A percentile compares a stretch with the other conserved stretches of the same genome.
Evolutionary conservation across 2,113 vertebrate species (phyloP).

Genomic region (Actenoides hombroni): DNA sequence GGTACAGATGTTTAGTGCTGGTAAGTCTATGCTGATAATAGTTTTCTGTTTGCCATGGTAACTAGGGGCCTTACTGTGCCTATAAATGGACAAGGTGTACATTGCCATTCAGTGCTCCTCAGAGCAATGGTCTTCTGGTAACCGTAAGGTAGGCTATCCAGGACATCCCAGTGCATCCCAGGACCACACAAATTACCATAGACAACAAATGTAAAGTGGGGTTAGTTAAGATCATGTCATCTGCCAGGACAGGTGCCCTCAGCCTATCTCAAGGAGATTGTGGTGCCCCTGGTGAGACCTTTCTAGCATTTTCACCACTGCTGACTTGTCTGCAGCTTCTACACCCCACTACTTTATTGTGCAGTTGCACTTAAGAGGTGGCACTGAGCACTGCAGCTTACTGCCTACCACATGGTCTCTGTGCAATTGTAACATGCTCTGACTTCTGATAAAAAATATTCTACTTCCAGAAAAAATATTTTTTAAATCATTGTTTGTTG

Average conservation of each 20-base stretch:
- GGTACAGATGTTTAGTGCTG: neutral
- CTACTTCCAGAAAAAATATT: neutral
- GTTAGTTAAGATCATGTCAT: neutral
- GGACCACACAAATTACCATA: neutral
- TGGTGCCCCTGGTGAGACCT: neutral
- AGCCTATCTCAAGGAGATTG: neutral
- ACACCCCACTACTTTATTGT: rapidly evolving
- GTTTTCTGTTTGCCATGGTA: neutral
- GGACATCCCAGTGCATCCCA: neutral
- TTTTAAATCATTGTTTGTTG: neutral
- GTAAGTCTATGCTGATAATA: neutral
- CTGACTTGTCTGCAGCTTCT: neutral
- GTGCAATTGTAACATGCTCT: neutral
- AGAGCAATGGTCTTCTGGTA: neutral
- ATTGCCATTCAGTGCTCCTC: neutral
- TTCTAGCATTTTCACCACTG: neutral
- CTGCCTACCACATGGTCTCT: neutral
- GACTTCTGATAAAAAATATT: neutral
- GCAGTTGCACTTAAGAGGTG: neutral
- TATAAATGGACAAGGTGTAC: neutral
- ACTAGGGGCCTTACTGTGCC: too few relatives aligned
- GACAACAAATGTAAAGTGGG: neutral
- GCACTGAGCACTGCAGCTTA: neutral
- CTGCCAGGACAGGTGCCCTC: neutral
- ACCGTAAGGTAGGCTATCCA: neutral